Base-by-base conservation (phyloP, 1,140 invertebrate species). In the Leptinotarsa texana region DNA sequence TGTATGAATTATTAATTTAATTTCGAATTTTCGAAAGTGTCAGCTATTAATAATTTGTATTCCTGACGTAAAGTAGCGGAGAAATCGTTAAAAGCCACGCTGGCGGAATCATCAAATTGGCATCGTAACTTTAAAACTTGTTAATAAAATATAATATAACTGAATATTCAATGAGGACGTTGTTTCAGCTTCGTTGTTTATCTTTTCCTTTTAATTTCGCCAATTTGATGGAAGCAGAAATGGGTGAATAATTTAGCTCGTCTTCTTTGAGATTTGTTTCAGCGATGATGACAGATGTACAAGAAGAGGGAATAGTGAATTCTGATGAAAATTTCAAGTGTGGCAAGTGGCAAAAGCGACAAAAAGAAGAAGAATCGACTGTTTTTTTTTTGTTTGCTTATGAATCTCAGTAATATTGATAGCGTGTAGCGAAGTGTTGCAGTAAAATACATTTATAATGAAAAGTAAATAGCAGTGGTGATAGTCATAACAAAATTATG, bases 1-100 rank as follows among this genome's bases (percentile, higher is more conserved):
- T 57, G 51, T 57, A 57, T 57, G 51, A 57, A 57, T 57, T 57
- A 57, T 57, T 57, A 57, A 57, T 57, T 57, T 57, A 57, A 57
- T 57, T 57, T 13, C 15, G 51, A 15, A 57, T 57, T 57, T 57
- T 57, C 51, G 51, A 57, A 3, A 15, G 15, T 57, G 51, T 57
- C 51, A 17, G 51, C 51, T 57, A 57, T 57, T 18, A 57, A 57
- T 15, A 57, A 57, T 57, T 57, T 57, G 51, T 57, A 57, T 57
- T 57, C 51, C n/a, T 18, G 51, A 5, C 51, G 51, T 57, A 18
- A 18, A 57, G 17, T 57, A 57, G 17, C 51, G 51, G 51, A 18
- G 51, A 57, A 57, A 57, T 57, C n/a, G 51, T 57, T 57, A 57
- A 57, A n/a, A 57, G 17, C 51, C n/a, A 57, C 51, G 51, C 17